Base-by-base conservation (phyloP, 1,140 invertebrate species). In the Anastatus disparis region DNA sequence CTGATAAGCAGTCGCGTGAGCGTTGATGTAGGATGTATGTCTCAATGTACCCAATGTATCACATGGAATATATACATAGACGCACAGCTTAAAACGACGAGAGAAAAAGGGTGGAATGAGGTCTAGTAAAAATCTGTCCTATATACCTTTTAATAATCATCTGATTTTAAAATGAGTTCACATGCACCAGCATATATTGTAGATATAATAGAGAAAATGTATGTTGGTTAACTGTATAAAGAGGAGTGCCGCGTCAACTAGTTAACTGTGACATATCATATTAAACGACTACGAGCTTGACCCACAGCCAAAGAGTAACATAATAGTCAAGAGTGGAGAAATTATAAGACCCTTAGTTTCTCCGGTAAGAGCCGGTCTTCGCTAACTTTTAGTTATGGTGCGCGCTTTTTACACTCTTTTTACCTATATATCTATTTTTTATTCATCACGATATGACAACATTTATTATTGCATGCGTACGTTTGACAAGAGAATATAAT, bases 351-450 rank as follows among this genome's bases (percentile, higher is more conserved):
- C 35, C 31, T 64, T 27, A 17, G 31, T 2, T 0, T 42, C 35
- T 53, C 31, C 48, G 48, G 24, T 65, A 38, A 42, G 46, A 64
- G 48, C 62, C 62, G 20, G 44, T 63, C 31, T 48, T n/a, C 46
- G 44, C n/a, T 26, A 9, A 35, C 10, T 35, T 35, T 35, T 10
- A 6, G 4, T 35, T 35, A 10, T 6, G 10, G 4, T 35, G 31
- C 4, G 10, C 10, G 4, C 31, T 35, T 6, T 6, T 4, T 35
- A 10, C 10, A 35, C 31, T 35, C 10, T 35, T 10, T 10, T 35
- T 10, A 35, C 10, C 4, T 35, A 35, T 35, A 10, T 35, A 35
- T n/a, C n/a, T n/a, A n/a, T n/a, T n/a, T n/a, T n/a, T n/a, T n/a
- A n/a, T n/a, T n/a, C n/a, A n/a, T n/a, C n/a, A n/a, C n/a, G 31